Evolutionary conservation across 2,113 vertebrate species (phyloP).

Genomic region (Hypocryptadius cinnamomeus): DNA sequence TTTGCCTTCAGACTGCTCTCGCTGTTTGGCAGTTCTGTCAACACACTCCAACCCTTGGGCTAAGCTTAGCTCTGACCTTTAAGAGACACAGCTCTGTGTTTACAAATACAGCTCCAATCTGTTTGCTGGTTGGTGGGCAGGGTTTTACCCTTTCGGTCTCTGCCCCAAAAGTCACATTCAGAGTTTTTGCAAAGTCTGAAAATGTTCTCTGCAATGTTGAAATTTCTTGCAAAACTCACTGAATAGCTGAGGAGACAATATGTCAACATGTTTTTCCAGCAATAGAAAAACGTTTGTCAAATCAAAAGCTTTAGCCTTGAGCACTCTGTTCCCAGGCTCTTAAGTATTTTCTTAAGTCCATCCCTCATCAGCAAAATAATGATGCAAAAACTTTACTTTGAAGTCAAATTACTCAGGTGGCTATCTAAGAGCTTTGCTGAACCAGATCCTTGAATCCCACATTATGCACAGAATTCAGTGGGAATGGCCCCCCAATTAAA

Average conservation of each 20-base stretch:
- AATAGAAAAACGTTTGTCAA: not conserved
- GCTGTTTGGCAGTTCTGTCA: not conserved
- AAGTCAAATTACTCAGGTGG: not conserved
- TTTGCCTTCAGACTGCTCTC: not conserved
- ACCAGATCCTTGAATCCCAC: not conserved
- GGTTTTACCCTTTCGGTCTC: not conserved
- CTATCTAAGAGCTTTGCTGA: not conserved
- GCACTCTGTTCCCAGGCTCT: not conserved
- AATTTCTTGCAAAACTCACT: not conserved
- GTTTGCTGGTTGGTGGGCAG: not conserved
- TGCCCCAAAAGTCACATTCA: not conserved
- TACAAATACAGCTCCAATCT: conserved; percentile 20
- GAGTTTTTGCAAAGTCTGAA: not conserved
- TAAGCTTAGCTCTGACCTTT: conserved; percentile 46
- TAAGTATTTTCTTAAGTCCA: not conserved
- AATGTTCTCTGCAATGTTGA: not conserved
- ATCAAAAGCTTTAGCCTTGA: not conserved
- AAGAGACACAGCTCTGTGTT: not conserved
- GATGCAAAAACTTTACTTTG: not conserved
- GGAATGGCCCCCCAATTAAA: not conserved
- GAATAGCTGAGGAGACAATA: not conserved
- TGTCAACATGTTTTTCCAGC: not conserved
- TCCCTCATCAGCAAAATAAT: not conserved
- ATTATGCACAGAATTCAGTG: not conserved
- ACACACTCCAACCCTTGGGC: conserved; percentile 5